These are phyloP conservation scores for Muricea muricata DNA, from an alignment of 92 coral and sea anemone species.

Conservation along the genomic window DNA sequence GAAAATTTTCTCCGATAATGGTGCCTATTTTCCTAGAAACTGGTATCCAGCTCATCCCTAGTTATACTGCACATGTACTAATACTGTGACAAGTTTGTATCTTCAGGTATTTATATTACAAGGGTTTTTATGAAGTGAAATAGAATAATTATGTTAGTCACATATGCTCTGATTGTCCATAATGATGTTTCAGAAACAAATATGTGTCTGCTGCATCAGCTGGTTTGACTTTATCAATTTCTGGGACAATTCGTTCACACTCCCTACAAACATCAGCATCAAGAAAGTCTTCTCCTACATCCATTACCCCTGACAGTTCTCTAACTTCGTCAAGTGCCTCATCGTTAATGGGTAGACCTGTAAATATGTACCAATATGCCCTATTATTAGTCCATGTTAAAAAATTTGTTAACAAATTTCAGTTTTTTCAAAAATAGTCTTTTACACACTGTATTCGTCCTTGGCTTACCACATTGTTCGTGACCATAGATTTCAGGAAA, in stretches of 20 bases:
- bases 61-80: no score
- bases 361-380: background rate
- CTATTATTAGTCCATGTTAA: background rate
- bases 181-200: slow-evolving; percentile 70
- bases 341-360: slow-evolving; percentile 30
- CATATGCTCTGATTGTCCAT: slow-evolving; percentile 23
- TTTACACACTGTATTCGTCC: background rate
- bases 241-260: slow-evolving; percentile 71
- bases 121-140: no score
- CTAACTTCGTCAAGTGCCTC: slow-evolving; percentile 72
- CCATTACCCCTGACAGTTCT: slow-evolving; percentile 70
- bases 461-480: slow-evolving; percentile 35
- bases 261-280: slow-evolving; percentile 53
- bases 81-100: no score
- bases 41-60: no score
- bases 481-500: slow-evolving; percentile 29
- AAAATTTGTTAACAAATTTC: no score
- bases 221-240: slow-evolving; percentile 67
- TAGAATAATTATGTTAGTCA: background rate
- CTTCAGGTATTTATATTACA: no score
- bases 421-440: no score
- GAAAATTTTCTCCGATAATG: no score
- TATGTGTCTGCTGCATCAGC: slow-evolving; percentile 71
- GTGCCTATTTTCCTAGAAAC: no score
- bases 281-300: slow-evolving; percentile 69